These are phyloP conservation scores for Zele albiditarsus DNA, from an alignment of 2,888 invertebrate genomes.

Conservation along the genomic window DNA sequence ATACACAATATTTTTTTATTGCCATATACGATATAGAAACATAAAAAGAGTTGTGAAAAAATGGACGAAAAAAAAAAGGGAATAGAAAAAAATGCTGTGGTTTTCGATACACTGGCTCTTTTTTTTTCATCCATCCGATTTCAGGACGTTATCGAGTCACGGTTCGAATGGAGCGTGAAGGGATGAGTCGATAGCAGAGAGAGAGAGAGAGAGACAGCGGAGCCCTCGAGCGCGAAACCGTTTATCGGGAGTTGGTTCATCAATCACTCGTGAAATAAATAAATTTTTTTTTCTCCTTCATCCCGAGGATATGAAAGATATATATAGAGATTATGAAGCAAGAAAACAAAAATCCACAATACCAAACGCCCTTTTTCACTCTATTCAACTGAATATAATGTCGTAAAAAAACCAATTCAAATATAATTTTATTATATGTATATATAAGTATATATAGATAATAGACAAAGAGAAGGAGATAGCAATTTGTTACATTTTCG, in stretches of 20 bases:
- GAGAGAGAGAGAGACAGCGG: constrained; percentile 46
- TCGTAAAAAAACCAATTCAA: constrained; percentile 7
- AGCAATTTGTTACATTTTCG: not conserved
- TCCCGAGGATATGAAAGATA: constrained; percentile 13
- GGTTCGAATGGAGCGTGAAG: constrained; percentile 26
- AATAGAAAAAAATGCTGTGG: constrained; percentile 13
- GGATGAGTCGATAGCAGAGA: constrained; percentile 37
- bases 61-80: not conserved
- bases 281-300: constrained; percentile 53
- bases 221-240: constrained; percentile 49
- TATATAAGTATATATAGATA: not conserved
- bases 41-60: not conserved
- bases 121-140: constrained; percentile 39
- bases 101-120: constrained; percentile 22
- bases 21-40: not conserved
- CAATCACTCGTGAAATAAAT: constrained; percentile 63
- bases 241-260: constrained; percentile 59
- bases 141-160: constrained; percentile 44
- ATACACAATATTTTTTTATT: constrained; percentile 1
- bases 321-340: constrained; percentile 25
- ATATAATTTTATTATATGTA: not conserved
- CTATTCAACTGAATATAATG: constrained; percentile 18
- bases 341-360: constrained; percentile 24
- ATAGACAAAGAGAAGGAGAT: not conserved
- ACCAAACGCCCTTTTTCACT: constrained; percentile 27